Conservation (phyloP, 2,113 vertebrate genomes). For the Macaca nemestrina region DNA sequence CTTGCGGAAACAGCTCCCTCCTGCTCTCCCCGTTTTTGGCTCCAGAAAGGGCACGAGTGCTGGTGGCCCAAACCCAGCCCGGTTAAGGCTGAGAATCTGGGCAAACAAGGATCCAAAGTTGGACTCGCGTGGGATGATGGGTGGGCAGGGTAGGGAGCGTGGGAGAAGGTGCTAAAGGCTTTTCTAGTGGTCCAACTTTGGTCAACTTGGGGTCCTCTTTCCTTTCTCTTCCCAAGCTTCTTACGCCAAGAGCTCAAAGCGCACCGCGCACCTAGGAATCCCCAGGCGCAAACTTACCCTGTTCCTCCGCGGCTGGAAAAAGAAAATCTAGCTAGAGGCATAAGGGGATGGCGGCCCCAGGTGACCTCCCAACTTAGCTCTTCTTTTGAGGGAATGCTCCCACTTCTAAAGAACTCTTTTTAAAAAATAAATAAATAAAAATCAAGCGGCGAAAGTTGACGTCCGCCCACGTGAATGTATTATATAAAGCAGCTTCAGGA, state of each 20-base stretch:
- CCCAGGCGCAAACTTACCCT: conserved; percentile 82
- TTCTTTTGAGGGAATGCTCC: conserved; percentile 52
- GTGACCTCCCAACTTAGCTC: conserved; percentile 61
- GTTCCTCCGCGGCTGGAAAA: conserved; percentile 51
- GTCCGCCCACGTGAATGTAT: conserved; percentile 79
- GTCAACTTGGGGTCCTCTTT: not conserved
- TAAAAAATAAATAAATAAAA: conserved; percentile 57
- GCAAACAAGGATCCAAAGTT: conserved; percentile 61
- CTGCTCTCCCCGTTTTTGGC: conserved; percentile 26
- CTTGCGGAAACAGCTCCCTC: not conserved
- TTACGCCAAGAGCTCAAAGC: not conserved
- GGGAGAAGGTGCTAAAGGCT: not conserved
- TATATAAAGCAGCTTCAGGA: conserved; percentile 77
- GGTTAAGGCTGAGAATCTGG: not conserved
- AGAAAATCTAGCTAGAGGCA: conserved; percentile 41
- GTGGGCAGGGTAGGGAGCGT: not conserved
- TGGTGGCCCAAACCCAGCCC: not conserved
- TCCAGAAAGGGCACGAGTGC: not conserved
- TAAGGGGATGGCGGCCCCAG: not conserved
- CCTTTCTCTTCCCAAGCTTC: conserved; percentile 21
- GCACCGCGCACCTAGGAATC: not conserved
- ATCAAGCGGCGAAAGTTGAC: conserved; percentile 77
- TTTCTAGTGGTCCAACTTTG: not conserved
- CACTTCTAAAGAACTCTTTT: conserved; percentile 76
- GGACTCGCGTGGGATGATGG: not conserved